phyloP scores from a whole-genome alignment of 2,113 vertebrate genomes.

The Porphyrio hochstetteri region DNA sequence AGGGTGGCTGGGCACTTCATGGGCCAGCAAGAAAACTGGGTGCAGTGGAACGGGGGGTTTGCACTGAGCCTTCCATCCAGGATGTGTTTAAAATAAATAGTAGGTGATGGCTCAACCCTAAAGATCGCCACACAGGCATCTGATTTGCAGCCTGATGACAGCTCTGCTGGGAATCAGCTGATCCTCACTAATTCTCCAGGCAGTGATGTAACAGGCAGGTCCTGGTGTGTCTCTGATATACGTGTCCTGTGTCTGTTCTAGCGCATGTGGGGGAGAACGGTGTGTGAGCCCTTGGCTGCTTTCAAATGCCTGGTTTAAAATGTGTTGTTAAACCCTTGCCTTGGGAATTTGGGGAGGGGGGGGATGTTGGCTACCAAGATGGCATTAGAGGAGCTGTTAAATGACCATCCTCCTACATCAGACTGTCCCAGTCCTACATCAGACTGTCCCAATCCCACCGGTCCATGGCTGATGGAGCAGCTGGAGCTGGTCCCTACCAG shows the following conservation, averaged over 20 bases:
- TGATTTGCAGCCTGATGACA: background rate
- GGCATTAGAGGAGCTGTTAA: background rate
- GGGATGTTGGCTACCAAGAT: fast-evolving
- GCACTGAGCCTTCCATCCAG: background rate
- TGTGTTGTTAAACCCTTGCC: fast-evolving
- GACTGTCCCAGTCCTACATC: fast-evolving
- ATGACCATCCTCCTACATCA: fast-evolving
- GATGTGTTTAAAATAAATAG: background rate
- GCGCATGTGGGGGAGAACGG: too few species aligned
- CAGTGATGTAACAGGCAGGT: background rate
- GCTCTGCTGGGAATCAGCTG: background rate
- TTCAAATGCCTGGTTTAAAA: fast-evolving
- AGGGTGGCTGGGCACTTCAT: background rate
- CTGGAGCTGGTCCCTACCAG: background rate
- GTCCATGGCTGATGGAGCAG: fast-evolving
- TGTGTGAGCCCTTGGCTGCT: fast-evolving
- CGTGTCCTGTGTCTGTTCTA: fast-evolving
- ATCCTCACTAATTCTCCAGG: background rate
- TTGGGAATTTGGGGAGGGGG: fast-evolving
- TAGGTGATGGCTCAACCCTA: background rate
- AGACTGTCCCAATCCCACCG: background rate
- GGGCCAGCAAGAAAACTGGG: background rate
- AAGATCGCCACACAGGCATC: background rate
- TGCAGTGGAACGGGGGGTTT: fast-evolving
- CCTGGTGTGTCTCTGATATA: fast-evolving